phyloP scores from a whole-genome alignment of 2,888 invertebrate species.

The Sympetrum striolatum region DNA sequence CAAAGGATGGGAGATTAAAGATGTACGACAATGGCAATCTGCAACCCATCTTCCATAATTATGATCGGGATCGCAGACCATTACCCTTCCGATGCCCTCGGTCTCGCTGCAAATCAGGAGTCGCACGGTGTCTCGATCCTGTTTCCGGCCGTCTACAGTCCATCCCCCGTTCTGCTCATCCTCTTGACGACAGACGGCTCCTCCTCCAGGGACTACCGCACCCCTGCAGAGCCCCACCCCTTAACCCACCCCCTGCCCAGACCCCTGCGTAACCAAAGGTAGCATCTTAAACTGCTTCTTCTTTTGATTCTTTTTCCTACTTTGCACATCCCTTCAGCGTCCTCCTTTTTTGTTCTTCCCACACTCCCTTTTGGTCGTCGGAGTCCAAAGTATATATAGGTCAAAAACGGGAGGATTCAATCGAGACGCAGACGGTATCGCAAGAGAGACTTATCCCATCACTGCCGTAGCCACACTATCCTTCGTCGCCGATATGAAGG shows the following conservation, averaged over 20 bases:
- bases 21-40: too few relatives aligned
- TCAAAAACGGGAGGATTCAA: background rate
- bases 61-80: too few relatives aligned
- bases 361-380: background rate
- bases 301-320: background rate
- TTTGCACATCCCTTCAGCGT: background rate
- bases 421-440: constrained; percentile 26
- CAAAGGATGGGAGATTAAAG: too few relatives aligned
- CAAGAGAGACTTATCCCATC: constrained; percentile 6
- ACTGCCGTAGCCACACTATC: background rate
- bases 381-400: constrained; percentile 8
- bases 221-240: background rate
- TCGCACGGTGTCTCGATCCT: background rate
- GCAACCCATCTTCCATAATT: too few relatives aligned
- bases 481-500: background rate
- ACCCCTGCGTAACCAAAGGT: background rate
- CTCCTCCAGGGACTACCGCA: background rate
- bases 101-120: background rate
- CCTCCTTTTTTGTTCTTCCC: background rate
- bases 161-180: background rate
- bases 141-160: background rate
- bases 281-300: background rate
- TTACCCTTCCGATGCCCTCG: background rate
- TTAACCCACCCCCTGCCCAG: background rate
- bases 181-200: background rate